These are phyloP conservation scores for Pterocles gutturalis DNA, from an alignment of 2,113 vertebrate genomes.

Conservation along the genomic window DNA sequence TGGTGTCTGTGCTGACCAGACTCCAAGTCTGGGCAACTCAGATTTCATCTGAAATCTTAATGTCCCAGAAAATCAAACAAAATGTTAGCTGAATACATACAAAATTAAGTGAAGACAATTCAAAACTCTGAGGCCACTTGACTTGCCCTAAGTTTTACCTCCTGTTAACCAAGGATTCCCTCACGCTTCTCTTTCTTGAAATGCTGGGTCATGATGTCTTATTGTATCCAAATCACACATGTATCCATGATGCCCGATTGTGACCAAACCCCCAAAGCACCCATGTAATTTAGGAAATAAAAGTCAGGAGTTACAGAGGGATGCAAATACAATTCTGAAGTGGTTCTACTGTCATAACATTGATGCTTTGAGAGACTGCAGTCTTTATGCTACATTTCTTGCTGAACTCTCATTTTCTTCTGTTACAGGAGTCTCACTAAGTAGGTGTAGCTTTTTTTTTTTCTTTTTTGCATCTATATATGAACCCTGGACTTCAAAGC, in stretches of 20 bases:
- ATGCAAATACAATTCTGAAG: not conserved
- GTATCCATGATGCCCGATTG: not conserved
- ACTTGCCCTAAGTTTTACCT: not conserved
- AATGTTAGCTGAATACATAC: not conserved
- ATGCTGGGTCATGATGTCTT: not conserved
- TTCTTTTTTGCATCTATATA: not conserved
- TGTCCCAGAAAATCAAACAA: not conserved
- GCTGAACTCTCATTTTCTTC: not conserved
- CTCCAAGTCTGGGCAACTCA: not conserved
- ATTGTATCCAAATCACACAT: not conserved
- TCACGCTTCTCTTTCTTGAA: not conserved
- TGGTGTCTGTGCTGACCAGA: not conserved
- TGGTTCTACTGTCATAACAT: not conserved
- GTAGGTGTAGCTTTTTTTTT: not conserved
- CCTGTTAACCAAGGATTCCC: not conserved
- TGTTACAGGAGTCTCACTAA: not conserved
- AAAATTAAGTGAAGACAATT: not conserved
- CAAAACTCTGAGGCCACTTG: not conserved
- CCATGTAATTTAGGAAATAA: not conserved
- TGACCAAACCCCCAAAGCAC: not conserved
- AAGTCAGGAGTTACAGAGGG: not conserved
- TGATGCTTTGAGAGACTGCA: not conserved
- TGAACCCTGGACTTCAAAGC: slow-evolving; percentile 76
- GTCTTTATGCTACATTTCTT: not conserved
- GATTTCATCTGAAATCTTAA: not conserved